Evolutionary conservation across 1,140 invertebrate genomes (phyloP).

Genomic region (Drosophila rhopaloa): DNA sequence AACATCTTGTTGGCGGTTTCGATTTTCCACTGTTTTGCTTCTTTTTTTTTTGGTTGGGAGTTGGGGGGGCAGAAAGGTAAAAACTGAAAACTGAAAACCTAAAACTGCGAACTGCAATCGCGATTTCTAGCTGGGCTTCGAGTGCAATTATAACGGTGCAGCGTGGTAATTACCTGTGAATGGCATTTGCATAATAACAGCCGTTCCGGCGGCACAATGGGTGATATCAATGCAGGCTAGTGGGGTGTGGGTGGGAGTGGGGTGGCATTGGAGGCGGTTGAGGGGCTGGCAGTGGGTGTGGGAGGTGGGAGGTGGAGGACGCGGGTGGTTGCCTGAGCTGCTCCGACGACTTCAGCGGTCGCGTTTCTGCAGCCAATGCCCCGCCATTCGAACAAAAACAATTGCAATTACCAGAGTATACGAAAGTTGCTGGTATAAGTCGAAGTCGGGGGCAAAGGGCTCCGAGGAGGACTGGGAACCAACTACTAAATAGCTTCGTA

Average conservation of each 20-base stretch:
- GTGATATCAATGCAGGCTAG: constrained; percentile 37
- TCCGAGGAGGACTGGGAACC: constrained; percentile 11
- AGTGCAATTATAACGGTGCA: constrained; percentile 84
- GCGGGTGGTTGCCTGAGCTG: constrained; percentile 52
- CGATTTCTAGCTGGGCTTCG: constrained; percentile 82
- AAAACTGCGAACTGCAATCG: constrained; percentile 63
- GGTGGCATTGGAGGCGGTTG: constrained; percentile 4
- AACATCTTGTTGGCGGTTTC: constrained; percentile 67
- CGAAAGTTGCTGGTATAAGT: not conserved
- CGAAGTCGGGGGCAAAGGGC: constrained; percentile 3
- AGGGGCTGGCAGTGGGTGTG: not conserved
- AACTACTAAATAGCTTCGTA: constrained; percentile 10
- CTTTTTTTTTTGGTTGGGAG: constrained; percentile 13
- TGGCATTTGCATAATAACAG: constrained; percentile 82
- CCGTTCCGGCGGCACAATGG: constrained; percentile 47
- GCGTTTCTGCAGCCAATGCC: constrained; percentile 60
- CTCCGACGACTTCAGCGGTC: constrained; percentile 27
- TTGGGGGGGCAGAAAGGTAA: constrained; percentile 13
- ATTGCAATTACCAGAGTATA: constrained; percentile 68
- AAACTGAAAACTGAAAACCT: constrained; percentile 13
- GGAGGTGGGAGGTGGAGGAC: constrained; percentile 1
- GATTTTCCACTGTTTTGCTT: constrained; percentile 45
- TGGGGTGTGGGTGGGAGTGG: not conserved
- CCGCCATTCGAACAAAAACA: constrained; percentile 57
- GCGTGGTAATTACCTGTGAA: constrained; percentile 83